Base-by-base conservation (phyloP, 2,113 vertebrate species). In the Lophotis ruficrista region DNA sequence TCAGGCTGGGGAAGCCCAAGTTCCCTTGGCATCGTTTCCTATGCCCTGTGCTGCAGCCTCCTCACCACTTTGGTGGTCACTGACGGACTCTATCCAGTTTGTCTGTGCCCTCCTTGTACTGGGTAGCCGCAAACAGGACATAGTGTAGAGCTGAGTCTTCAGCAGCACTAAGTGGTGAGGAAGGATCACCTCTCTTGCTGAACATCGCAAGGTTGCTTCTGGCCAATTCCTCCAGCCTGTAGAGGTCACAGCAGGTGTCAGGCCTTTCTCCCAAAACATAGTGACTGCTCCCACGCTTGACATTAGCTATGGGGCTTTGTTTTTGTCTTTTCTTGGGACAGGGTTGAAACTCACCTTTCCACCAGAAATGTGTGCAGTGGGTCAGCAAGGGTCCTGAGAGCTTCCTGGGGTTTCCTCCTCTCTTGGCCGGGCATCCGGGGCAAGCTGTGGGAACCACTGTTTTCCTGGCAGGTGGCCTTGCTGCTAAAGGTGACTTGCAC, bases 401-500 rank as follows among this genome's bases (percentile, higher is more conserved):
- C 8, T 61, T 23, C 27, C 13, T 3, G 2, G 28, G 18, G 5
- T 41, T 84, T 71, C 35, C 3, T 5, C 7, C 9, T 37, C 6
- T 57, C 38, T 69, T 62, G 25, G 10, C 15, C 0, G 3, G 6
- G 14, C 12, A 61, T 35, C 24, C 23, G 43, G 28, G 27, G 27
- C 0, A 1, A 58, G 21, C 20, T 4, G 1, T 38, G 70, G 19
- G 70, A 87, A 21, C 30, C 2, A 1, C 35, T 31, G 0, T 30
- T 87, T 85, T 53, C 21, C 33, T 69, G 48, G 53, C 87, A 92
- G 48, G 50, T 69, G 18, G 21, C 27, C 64, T 80, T 73, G 15
- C 47, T 78, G 57, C 48, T 43, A 60, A 85, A 87, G 21, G 16
- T 1, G 5, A 20, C 17, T 72, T 4, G 1, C 8, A 37, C 3